phyloP scores from a whole-genome alignment of 2,797 vertebrate genomes.

The Pseudomugil gertrudae region DNA sequence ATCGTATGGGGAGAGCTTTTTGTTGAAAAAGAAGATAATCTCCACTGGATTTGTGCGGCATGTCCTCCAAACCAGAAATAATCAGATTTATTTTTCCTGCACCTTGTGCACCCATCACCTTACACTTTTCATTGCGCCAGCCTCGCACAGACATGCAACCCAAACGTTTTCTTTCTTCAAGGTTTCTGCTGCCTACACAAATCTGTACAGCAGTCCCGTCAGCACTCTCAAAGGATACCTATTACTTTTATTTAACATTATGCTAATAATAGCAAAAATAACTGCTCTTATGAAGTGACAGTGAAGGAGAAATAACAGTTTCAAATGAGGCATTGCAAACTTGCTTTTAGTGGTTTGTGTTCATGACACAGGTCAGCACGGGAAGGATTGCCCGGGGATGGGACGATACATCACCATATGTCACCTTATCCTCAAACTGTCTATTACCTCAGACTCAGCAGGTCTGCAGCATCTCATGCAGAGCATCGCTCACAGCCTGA shows the following conservation, averaged over 20 bases:
- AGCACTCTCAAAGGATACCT: conserved; percentile 44
- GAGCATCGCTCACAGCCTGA: conserved; percentile 48
- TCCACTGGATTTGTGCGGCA: conserved; percentile 34
- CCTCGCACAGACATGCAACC: conserved; percentile 2
- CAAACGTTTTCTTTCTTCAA: conserved; percentile 6
- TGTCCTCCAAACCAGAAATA: conserved; percentile 37
- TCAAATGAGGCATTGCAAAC: conserved; percentile 5
- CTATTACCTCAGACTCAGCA: conserved; percentile 50
- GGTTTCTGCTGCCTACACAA: conserved; percentile 51
- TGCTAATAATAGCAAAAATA: conserved; percentile 56
- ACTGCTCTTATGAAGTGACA: conserved; percentile 17
- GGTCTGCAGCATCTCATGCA: conserved; percentile 44
- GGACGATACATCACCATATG: conserved; percentile 55
- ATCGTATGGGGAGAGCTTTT: conserved; percentile 14
- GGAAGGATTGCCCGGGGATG: conserved; percentile 26
- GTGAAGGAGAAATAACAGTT: conserved; percentile 2
- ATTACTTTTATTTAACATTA: conserved; percentile 46
- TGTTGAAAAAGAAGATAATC: conserved; percentile 26
- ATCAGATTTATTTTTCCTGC: conserved; percentile 57
- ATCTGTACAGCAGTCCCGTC: conserved; percentile 31
- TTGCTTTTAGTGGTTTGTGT: conserved; percentile 17
- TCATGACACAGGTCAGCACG: conserved; percentile 30
- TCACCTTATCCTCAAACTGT: conserved; percentile 60
- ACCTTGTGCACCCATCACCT: conserved; percentile 49
- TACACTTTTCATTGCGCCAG: conserved; percentile 15